phyloP scores from a whole-genome alignment of 2,888 invertebrate genomes.

The Drosophila testacea region DNA sequence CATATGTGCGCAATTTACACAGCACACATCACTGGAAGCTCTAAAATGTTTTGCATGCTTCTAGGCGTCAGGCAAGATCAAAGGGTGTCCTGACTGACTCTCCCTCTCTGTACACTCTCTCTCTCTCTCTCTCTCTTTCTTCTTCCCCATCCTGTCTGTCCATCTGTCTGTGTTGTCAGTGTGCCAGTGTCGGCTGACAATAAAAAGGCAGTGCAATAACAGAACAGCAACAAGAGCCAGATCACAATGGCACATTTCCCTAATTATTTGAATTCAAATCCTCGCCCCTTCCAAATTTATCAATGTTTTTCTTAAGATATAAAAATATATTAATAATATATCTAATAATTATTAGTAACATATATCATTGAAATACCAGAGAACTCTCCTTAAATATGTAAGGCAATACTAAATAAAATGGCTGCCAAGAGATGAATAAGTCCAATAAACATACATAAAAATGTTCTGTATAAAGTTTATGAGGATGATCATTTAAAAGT shows the following conservation, averaged over 20 bases:
- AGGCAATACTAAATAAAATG: too few species aligned
- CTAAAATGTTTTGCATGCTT: constrained; percentile 66
- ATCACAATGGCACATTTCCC: background rate
- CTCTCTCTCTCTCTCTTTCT: constrained; percentile 8
- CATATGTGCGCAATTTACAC: constrained; percentile 49
- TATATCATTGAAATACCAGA: too few species aligned
- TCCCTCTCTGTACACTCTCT: background rate
- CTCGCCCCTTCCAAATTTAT: too few species aligned
- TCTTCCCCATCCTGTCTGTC: background rate
- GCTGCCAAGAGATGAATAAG: too few species aligned
- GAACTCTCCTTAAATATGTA: too few species aligned
- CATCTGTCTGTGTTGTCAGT: constrained; percentile 14
- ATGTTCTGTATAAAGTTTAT: too few species aligned
- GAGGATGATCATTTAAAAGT: too few species aligned
- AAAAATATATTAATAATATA: too few species aligned
- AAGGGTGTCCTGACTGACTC: constrained; percentile 38
- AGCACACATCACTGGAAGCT: constrained; percentile 29
- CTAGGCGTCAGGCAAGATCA: constrained; percentile 56
- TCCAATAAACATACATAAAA: too few species aligned
- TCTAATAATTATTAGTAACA: too few species aligned
- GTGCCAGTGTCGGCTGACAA: constrained; percentile 49
- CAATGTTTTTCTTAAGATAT: too few species aligned
- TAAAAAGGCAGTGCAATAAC: constrained; percentile 73
- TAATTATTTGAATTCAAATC: too few species aligned
- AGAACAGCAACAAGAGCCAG: constrained; percentile 35